phyloP scores from a whole-genome alignment of 2,113 vertebrate genomes.

The Hemiprocne comata region DNA sequence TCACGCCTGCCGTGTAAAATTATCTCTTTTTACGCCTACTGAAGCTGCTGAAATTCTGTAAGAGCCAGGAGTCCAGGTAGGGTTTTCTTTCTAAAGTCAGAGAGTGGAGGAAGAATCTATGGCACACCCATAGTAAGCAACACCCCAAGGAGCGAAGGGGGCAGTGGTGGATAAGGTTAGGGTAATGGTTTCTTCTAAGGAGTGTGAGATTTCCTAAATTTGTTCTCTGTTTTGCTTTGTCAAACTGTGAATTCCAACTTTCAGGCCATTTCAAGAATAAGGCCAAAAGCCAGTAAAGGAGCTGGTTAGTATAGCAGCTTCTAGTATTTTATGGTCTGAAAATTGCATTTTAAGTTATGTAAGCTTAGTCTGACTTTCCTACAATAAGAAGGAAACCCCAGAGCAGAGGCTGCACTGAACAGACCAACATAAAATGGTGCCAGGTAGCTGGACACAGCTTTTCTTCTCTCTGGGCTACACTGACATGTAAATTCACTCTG shows the following conservation, averaged over 20 bases:
- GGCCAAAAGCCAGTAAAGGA: neutral
- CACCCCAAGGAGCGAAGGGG: neutral
- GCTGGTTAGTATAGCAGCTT: neutral
- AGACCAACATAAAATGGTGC: neutral
- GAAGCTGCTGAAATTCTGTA: neutral
- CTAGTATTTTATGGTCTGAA: neutral
- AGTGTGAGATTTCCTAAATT: neutral
- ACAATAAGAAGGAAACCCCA: neutral
- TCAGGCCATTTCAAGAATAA: neutral
- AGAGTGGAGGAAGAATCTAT: accelerated
- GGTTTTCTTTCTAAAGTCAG: accelerated
- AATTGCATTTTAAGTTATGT: neutral
- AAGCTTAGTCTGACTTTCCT: neutral
- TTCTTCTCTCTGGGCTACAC: neutral
- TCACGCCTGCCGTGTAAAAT: neutral
- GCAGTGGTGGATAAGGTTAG: neutral
- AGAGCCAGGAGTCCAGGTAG: neutral
- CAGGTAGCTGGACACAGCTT: neutral
- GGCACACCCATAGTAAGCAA: accelerated
- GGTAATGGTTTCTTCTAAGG: neutral
- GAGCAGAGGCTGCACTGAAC: neutral
- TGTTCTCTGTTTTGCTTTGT: neutral
- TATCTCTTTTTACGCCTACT: neutral
- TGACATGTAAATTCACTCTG: neutral
- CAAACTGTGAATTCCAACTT: neutral